These are phyloP conservation scores for Calonectris borealis DNA, from an alignment of 2,113 vertebrate genomes.

Conservation along the genomic window DNA sequence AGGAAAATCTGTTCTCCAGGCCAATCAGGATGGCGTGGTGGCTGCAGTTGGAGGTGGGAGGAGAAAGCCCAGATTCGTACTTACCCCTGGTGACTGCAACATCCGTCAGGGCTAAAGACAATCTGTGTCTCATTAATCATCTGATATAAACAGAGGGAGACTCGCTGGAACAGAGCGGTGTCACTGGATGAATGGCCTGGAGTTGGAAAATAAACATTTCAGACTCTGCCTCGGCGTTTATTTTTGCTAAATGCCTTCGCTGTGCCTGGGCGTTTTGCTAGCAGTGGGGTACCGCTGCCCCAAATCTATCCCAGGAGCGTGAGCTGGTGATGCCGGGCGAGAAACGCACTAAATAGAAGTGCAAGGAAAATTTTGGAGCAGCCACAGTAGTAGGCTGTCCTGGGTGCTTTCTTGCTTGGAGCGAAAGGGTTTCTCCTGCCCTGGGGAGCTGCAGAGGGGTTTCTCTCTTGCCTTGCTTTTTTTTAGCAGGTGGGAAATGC, in stretches of 20 bases:
- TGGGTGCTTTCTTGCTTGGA: accelerated
- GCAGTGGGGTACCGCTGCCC: not conserved
- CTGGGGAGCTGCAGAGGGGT: not conserved
- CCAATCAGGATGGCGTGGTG: not conserved
- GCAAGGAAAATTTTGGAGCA: not conserved
- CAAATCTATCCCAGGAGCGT: not conserved
- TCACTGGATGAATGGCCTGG: slow-evolving; percentile 28
- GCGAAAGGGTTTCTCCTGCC: not conserved
- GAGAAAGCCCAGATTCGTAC: not conserved
- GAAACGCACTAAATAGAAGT: accelerated
- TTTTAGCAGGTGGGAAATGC: not conserved
- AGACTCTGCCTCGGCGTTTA: not conserved
- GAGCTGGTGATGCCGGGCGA: accelerated
- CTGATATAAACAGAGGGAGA: slow-evolving; percentile 16
- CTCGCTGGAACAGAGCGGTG: not conserved
- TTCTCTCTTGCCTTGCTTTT: not conserved
- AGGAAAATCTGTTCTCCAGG: not conserved
- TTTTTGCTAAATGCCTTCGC: slow-evolving; percentile 33
- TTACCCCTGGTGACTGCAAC: not conserved
- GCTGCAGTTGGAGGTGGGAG: not conserved
- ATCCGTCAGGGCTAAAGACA: slow-evolving; percentile 6
- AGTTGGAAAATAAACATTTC: slow-evolving; percentile 67
- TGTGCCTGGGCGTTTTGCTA: not conserved
- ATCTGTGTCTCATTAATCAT: slow-evolving; percentile 51
- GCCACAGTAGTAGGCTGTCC: accelerated